Base-by-base conservation (phyloP, 2,797 vertebrate genomes). In the Huso huso region DNA sequence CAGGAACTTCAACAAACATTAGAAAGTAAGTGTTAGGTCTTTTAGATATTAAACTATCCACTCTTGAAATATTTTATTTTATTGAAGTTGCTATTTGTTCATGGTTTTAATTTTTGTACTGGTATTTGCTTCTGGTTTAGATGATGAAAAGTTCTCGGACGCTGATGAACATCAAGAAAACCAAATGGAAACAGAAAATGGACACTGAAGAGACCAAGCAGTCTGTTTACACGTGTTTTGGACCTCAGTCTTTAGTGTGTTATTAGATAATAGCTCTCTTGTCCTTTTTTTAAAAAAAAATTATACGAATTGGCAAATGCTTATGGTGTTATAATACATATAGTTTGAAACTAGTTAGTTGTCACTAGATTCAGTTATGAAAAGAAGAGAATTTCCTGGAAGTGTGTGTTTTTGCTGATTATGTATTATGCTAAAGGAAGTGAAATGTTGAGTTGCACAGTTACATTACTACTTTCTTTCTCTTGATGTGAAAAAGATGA, bases 1-100 rank as follows among this genome's bases (percentile, higher is more conserved):
- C 97, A 97, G 59, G 96, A 99, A 74, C 92, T 99, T 75, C 97
- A 99, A 75, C 95, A 99, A 84, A 99, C 95, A 8, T 81, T 99
- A 72, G 95, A 99, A 74, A 95, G 95, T 99, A 88, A 94, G 96
- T 91, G 49, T 5, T 60, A 48, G 13, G 9, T 78, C 74, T 74
- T 15, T 66, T 64, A 76, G 67, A 65, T 66, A 0, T 0, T 66
- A 67, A 67, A 72, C 6, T 48, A 9, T 8, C 37, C 12, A 63
- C 62, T 11, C 10, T 23, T 48, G 55, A 58, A 13, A 4, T 18
- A 18, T 18, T n/a, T n/a, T 11, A 58, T 6, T 10, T 11, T 55
- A 62, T 10, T 72, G 6, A 65, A 66, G 68, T 12, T 10, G 61
- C 13, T 68, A 51, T 70, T 23, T 57, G 0, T 62, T 64, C 23